phyloP scores from a whole-genome alignment of 2,113 vertebrate genomes.

The Sialia sialis region DNA sequence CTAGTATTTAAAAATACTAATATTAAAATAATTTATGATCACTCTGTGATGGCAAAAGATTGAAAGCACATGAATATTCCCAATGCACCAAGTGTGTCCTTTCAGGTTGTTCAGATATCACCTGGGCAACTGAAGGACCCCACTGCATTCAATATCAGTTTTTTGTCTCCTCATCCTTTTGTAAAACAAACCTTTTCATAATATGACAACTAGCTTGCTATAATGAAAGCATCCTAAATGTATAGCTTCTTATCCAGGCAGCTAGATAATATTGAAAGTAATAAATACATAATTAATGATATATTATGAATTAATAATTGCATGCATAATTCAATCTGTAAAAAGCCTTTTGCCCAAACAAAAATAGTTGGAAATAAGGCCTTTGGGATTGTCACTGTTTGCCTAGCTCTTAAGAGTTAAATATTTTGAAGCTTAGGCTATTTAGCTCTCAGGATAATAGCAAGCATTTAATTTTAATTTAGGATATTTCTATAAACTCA shows the following conservation, averaged over 20 bases:
- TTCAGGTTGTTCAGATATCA: background rate
- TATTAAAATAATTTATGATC: background rate
- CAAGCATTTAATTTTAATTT: background rate
- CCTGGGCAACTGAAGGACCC: background rate
- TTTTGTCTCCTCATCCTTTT: background rate
- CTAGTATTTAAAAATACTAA: background rate
- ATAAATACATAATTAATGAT: background rate
- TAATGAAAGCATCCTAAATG: background rate
- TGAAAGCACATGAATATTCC: background rate
- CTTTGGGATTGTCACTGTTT: background rate
- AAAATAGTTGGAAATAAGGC: background rate
- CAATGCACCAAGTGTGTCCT: fast-evolving
- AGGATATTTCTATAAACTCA: background rate
- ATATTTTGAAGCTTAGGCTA: background rate
- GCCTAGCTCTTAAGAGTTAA: background rate
- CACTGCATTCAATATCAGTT: background rate
- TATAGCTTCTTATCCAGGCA: background rate
- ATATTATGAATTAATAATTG: background rate
- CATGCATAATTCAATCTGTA: background rate
- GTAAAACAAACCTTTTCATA: background rate
- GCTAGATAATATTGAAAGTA: background rate
- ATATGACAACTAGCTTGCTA: background rate
- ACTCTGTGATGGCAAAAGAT: background rate
- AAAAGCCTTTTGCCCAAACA: background rate
- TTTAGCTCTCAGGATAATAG: background rate